These are phyloP conservation scores for Mirounga angustirostris DNA, from an alignment of 2,113 vertebrate species.

Conservation along the genomic window DNA sequence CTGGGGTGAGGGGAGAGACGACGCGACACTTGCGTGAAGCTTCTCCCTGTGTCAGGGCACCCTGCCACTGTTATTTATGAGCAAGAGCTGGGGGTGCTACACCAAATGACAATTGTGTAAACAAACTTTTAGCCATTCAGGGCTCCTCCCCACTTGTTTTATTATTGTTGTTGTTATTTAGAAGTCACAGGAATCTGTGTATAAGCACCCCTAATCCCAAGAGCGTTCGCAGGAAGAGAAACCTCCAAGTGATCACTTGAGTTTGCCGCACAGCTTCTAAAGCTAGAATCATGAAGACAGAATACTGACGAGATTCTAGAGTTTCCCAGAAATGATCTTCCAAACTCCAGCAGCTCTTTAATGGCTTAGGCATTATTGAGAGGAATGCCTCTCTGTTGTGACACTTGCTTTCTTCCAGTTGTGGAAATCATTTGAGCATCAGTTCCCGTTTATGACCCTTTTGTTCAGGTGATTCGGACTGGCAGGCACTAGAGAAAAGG, in stretches of 20 bases:
- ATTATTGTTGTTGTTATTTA: neutral
- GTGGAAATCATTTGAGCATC: neutral
- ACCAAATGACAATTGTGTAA: conserved; percentile 54
- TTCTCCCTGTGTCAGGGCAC: neutral
- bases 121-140: conserved; percentile 50
- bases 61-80: neutral
- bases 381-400: neutral
- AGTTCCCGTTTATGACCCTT: neutral
- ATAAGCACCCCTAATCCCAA: neutral
- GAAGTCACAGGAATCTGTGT: conserved; percentile 67
- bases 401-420: neutral
- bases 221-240: neutral
- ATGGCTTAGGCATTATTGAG: neutral
- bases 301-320: neutral
- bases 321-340: neutral
- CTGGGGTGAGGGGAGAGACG: neutral
- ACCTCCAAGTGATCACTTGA: neutral
- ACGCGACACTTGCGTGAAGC: rapidly evolving
- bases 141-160: neutral
- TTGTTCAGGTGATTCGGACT: neutral
- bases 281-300: neutral
- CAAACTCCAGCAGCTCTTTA: neutral
- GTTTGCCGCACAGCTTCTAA: conserved; percentile 1
- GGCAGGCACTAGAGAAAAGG: neutral
- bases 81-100: neutral